Evolutionary conservation across 2,113 vertebrate species (phyloP).

Genomic region (Syrmaticus mikado): DNA sequence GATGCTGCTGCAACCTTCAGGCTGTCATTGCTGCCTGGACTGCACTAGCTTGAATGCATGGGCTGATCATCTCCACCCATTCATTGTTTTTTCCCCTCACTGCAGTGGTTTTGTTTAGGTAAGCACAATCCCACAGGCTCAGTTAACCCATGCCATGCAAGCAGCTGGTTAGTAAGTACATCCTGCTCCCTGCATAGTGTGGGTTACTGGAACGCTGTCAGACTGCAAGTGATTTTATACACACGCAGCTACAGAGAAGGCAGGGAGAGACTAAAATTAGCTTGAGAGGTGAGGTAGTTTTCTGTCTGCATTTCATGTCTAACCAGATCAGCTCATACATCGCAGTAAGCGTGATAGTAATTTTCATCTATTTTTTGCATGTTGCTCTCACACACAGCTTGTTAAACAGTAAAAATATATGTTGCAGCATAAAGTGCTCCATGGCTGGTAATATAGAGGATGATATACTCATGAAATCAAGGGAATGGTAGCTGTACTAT

Average conservation of each 20-base stretch:
- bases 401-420: conserved; percentile 14
- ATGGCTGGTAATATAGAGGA: neutral
- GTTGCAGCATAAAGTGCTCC: neutral
- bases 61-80: conserved; percentile 76
- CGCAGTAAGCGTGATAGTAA: conserved; percentile 37
- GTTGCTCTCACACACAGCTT: neutral
- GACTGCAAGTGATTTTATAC: conserved; percentile 50
- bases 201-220: conserved; percentile 61
- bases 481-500: neutral
- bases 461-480: neutral
- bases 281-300: conserved; percentile 63
- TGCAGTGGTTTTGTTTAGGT: conserved; percentile 76
- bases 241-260: conserved; percentile 33
- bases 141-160: conserved; percentile 74
- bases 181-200: neutral
- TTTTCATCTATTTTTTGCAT: neutral
- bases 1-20: conserved; percentile 72
- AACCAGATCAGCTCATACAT: conserved; percentile 43
- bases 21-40: conserved; percentile 66
- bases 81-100: conserved; percentile 73
- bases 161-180: conserved; percentile 51
- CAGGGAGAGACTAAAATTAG: conserved; percentile 72
- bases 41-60: conserved; percentile 61
- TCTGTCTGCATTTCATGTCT: conserved; percentile 52
- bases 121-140: conserved; percentile 70